A percentile compares a stretch with the other conserved stretches of the same genome.
phyloP scores from a whole-genome alignment of 2,888 invertebrate genomes.

The Uropetala carovei region DNA sequence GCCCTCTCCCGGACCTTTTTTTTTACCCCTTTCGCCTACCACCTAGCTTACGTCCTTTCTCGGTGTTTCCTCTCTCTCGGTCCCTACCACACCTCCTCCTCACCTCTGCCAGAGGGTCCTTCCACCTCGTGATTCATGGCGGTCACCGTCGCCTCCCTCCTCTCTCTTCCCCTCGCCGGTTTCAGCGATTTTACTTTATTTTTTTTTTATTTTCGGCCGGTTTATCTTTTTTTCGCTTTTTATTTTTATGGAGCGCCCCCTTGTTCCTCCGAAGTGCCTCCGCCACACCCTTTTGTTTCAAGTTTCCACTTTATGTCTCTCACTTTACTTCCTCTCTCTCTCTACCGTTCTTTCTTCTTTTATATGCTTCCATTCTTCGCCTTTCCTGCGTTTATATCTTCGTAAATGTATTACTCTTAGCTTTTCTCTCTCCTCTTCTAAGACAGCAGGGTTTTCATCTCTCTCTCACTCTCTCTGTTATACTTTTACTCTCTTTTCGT shows the following conservation, averaged over 20 bases:
- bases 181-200: not conserved
- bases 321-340: not conserved
- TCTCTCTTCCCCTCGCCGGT: not conserved
- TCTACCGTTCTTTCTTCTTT: not conserved
- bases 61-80: not conserved
- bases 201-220: not conserved
- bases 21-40: not conserved
- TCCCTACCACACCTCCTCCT: not conserved
- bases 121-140: not conserved
- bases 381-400: not conserved
- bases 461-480: too few relatives aligned
- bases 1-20: not conserved
- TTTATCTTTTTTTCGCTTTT: not conserved
- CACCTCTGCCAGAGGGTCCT: not conserved
- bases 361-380: not conserved
- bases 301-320: not conserved
- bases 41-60: not conserved
- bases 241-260: not conserved
- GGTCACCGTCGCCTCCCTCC: not conserved
- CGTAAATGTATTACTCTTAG: not conserved
- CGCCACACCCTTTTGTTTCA: not conserved
- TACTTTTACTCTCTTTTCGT: too few relatives aligned
- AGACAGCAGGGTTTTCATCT: not conserved
- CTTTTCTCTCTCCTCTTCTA: not conserved
- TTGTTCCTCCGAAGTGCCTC: not conserved